Evolutionary conservation across 2,113 vertebrate species (phyloP).

Genomic region (Mesocricetus auratus): DNA sequence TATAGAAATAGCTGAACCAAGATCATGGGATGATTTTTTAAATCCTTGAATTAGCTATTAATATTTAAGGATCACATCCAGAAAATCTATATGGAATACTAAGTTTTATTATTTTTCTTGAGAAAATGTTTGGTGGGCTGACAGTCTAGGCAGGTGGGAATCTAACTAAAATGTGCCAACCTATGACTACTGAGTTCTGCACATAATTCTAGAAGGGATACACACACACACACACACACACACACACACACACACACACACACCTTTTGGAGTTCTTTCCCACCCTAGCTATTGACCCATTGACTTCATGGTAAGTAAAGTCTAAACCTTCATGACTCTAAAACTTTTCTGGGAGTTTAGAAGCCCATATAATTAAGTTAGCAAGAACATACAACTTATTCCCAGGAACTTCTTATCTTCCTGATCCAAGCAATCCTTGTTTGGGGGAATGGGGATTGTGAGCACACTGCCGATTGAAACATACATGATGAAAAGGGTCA

Average conservation of each 20-base stretch:
- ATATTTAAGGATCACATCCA: not conserved
- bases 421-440: not conserved
- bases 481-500: not conserved
- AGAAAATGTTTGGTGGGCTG: not conserved
- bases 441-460: rapidly evolving
- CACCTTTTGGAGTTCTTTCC: too few species aligned
- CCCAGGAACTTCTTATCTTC: not conserved
- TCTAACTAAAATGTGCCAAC: not conserved
- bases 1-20: too few species aligned
- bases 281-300: rapidly evolving
- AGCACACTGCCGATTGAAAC: not conserved
- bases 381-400: not conserved
- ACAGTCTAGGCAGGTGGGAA: too few species aligned
- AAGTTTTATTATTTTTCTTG: conserved; percentile 45
- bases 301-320: not conserved
- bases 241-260: too few species aligned
- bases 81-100: not conserved
- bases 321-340: not conserved
- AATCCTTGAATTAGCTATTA: not conserved
- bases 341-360: not conserved
- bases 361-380: not conserved
- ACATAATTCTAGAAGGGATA: not conserved
- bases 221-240: too few species aligned
- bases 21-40: not conserved
- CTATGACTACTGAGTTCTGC: rapidly evolving